Evolutionary conservation across 2,113 vertebrate genomes (phyloP), one percentile per base, ranked within the genome.

Genomic region (Aspiorhynchus laticeps): DNA sequence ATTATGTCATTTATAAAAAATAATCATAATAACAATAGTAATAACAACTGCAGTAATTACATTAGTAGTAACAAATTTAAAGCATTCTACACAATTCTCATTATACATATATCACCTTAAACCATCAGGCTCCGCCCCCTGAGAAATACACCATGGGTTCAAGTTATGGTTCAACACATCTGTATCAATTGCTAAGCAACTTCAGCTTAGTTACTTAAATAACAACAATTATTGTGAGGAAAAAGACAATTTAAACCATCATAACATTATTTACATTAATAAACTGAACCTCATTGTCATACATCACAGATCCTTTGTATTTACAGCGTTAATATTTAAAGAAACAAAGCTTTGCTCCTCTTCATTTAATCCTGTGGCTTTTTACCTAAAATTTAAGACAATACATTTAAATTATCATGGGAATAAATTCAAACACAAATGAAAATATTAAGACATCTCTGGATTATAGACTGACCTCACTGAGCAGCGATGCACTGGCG

Each of bases 1-100:
- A 90, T 91, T 90, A 88, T 90, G 91, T 90, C 92, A 93, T 94
- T 95, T 91, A 93, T 93, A 48, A 93, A 94, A 94, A 94, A 91
- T 92, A 91, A 91, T 87, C 93, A 93, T 89, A n/a, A n/a, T n/a
- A 92, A 85, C 90, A 88, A 91, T 91, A 93, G 91, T 79, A 83
- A 83, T 90, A 93, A 90, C 92, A 92, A 92, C 93, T 86, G 85
- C 48, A 92, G 92, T 93, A 94, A 95, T 94, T 88, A 93, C 89
- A 93, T 92, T 93, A 87, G 86, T 85, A 88, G 85, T 90, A 84
- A 90, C 92, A 88, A 92, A 92, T 81, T 94, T 90, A 87, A 90
- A 90, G 67, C 86, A 80, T 78, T 82, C 89, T 86, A 84, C 63
- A 91, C 79, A 88, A 79, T 81, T 85, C 82, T 90, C 83, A 92